These are phyloP conservation scores for Sinocyclocheilus maitianheensis DNA, from an alignment of 2,113 vertebrate species.

Conservation along the genomic window DNA sequence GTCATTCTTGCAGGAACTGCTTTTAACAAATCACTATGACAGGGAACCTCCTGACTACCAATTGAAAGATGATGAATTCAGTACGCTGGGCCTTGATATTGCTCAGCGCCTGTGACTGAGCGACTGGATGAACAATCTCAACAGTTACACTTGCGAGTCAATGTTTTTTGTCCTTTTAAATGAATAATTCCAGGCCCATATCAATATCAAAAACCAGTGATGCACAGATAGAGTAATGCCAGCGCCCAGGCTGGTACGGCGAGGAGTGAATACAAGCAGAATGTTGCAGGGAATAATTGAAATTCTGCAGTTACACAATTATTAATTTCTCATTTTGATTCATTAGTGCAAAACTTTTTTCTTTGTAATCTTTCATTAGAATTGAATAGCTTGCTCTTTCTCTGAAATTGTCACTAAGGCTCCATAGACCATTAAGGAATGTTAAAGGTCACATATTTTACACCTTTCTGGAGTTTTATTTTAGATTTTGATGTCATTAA, in stretches of 20 bases:
- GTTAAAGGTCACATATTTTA: neutral
- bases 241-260: neutral
- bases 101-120: neutral
- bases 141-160: slow-evolving; percentile 9
- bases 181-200: neutral
- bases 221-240: neutral
- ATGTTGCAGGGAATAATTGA: neutral
- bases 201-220: slow-evolving; percentile 8
- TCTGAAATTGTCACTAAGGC: neutral
- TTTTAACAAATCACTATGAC: slow-evolving; percentile 45
- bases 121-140: neutral
- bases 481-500: no score
- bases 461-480: no score
- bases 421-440: neutral
- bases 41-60: slow-evolving; percentile 25
- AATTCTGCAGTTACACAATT: neutral
- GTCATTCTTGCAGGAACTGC: slow-evolving; percentile 43
- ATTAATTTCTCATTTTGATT: neutral
- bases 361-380: neutral
- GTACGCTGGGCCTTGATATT: neutral
- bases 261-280: neutral
- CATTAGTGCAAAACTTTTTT: neutral
- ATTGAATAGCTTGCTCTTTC: neutral
- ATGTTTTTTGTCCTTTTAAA: slow-evolving; percentile 31
- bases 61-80: slow-evolving; percentile 38